These are phyloP conservation scores for Salvelinus sp. DNA, from an alignment of 2,113 vertebrate species.

Conservation along the genomic window DNA sequence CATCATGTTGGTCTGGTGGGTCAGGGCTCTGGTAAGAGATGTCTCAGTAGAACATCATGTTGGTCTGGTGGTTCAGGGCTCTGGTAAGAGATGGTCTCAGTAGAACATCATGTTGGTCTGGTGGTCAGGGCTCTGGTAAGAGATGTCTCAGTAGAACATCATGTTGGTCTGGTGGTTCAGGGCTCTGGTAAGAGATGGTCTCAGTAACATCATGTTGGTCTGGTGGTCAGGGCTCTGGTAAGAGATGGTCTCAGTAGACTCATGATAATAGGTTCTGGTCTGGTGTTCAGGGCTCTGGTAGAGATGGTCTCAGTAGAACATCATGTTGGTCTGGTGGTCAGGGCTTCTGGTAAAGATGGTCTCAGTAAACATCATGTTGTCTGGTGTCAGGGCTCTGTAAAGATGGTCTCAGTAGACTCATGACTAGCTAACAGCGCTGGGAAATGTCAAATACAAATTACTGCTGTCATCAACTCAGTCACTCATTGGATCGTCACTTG, in stretches of 20 bases:
- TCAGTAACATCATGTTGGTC: neutral
- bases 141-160: neutral
- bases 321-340: neutral
- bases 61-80: too few species aligned
- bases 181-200: neutral
- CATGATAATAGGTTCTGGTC: too few species aligned
- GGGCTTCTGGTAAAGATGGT: too few species aligned
- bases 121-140: too few species aligned
- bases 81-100: too few species aligned
- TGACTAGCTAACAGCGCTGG: neutral
- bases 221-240: neutral
- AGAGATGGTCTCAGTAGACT: neutral
- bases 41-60: too few species aligned
- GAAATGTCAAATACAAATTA: too few species aligned
- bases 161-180: neutral
- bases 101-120: too few species aligned
- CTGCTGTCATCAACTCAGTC: too few species aligned
- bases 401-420: neutral
- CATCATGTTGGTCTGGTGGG: too few species aligned
- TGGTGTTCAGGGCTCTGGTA: too few species aligned
- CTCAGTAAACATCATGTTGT: neutral
- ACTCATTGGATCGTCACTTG: neutral
- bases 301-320: neutral
- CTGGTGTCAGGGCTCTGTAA: neutral
- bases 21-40: too few species aligned